Base-by-base conservation (phyloP, 2,888 invertebrate species). In the Ormyrus nitidulus region DNA sequence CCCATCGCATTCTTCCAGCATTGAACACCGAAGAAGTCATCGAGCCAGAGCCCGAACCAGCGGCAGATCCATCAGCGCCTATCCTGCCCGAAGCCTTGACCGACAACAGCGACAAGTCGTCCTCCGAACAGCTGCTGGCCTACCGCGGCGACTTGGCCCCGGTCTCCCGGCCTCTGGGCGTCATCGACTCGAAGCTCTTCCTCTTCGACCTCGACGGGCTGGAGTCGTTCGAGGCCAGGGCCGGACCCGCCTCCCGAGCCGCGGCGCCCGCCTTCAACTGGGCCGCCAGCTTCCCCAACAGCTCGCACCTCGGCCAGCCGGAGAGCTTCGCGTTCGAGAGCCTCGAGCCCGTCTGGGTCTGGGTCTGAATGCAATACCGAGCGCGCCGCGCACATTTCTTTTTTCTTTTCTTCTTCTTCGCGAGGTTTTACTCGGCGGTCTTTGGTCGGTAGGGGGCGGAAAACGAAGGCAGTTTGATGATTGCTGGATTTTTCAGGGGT, bases 301-400 rank as follows among this genome's bases (percentile, higher is more conserved):
- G 90, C 69, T 92, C 93, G 0, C 96, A 96, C 86, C 88, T 92
- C 81, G 95, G 95, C 3, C 94, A 96, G 9, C 96, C 96, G 0
- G 95, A 96, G 84, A 89, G 92, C 66, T 97, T 95, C 93, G 91
- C 93, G 68, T 97, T 96, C 87, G 91, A 92, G 54, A 92, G 93
- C 1, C 91, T 94, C 65, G 88, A 89, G 78, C 93, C 93, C 94
- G 91, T 92, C 73, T 94, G 94, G 94, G 91, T 91, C 91, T 88
- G 83, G 81, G 5, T 58, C 6, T 79, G 10, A 76, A 6, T 0
- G 6, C 0, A 8, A 2, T 13, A 19, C 19, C 1, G 19, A 19
- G 13, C 56, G 6, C 44, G 9, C 11, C 48, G 6, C 34, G 4
- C 53, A 3, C 44, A 0, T 54, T 68, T 68, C 8, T 19, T 46